These are phyloP conservation scores for Crotophaga sulcirostris DNA, from an alignment of 2,113 vertebrate genomes.

Conservation along the genomic window DNA sequence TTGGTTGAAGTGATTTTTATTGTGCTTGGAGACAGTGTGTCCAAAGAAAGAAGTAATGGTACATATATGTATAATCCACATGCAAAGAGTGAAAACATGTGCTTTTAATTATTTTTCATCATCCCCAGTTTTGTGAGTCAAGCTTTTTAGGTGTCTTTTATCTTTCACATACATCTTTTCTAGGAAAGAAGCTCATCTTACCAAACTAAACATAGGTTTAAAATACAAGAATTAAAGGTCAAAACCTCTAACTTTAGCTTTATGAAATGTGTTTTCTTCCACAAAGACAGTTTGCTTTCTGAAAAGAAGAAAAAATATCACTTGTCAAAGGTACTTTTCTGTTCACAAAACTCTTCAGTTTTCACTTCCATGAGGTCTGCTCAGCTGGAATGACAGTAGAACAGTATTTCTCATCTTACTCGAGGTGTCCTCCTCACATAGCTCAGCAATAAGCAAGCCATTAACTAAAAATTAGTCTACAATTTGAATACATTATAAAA, in stretches of 20 bases:
- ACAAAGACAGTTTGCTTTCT: background rate
- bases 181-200: background rate
- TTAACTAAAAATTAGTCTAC: constrained; percentile 1
- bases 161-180: background rate
- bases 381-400: background rate
- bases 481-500: constrained; percentile 14
- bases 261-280: background rate
- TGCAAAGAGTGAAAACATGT: background rate
- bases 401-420: background rate
- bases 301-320: background rate
- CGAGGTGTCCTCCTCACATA: background rate
- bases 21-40: background rate
- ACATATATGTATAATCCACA: background rate
- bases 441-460: background rate
- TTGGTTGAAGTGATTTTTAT: background rate
- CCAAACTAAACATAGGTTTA: background rate
- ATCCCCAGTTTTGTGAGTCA: background rate
- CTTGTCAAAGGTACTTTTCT: background rate
- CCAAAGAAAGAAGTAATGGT: background rate
- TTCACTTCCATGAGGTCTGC: background rate
- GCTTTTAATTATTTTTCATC: background rate
- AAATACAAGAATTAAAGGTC: background rate
- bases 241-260: background rate
- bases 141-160: background rate
- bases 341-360: background rate